A percentile compares a stretch with the other conserved stretches of the same genome.
Evolutionary conservation across 2,797 vertebrate genomes (phyloP).

Genomic region (Oreortyx pictus): DNA sequence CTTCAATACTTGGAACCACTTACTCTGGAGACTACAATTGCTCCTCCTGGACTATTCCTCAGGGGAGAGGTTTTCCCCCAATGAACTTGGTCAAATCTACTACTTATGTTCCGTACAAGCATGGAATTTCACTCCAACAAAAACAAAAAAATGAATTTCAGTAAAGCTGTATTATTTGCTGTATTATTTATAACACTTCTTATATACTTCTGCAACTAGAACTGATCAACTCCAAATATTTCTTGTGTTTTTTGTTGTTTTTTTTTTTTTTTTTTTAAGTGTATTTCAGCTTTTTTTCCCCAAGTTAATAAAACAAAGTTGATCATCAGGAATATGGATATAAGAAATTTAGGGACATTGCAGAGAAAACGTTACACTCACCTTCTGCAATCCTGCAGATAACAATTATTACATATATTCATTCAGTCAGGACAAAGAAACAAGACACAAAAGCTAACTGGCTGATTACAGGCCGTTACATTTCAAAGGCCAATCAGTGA

Average conservation of each 20-base stretch:
- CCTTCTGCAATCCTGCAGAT: neutral
- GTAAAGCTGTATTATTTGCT: neutral
- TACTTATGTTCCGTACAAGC: neutral
- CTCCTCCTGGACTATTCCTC: slow-evolving; percentile 16
- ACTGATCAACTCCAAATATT: neutral
- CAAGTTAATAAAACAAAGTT: neutral
- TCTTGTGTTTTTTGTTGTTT: neutral
- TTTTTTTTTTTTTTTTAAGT: no score
- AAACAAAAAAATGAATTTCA: neutral
- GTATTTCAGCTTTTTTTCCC: neutral
- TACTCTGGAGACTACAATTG: neutral
- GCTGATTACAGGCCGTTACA: neutral
- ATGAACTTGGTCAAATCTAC: neutral
- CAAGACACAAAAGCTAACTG: neutral
- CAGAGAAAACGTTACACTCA: neutral
- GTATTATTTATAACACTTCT: neutral
- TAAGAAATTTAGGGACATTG: neutral
- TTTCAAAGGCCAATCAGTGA: neutral
- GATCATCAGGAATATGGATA: neutral
- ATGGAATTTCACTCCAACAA: neutral
- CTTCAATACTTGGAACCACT: slow-evolving; percentile 17
- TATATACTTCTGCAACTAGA: neutral
- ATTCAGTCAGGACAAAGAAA: neutral
- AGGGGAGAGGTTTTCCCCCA: neutral
- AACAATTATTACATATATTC: neutral